Evolutionary conservation across 1,140 invertebrate genomes (phyloP).

Genomic region (Stenopsyche tienmushanensis): DNA sequence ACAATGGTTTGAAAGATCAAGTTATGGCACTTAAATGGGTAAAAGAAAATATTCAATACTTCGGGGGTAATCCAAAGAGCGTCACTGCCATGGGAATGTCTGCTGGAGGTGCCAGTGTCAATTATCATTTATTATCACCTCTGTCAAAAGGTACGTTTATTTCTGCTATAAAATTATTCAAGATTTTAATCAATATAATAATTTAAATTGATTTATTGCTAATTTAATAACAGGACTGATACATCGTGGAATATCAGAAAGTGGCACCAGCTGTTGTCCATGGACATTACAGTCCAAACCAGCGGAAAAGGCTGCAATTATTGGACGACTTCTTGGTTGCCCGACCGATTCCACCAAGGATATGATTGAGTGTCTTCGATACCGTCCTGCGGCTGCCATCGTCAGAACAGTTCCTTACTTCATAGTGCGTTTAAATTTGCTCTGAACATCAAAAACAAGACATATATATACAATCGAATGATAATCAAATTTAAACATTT

Average conservation of each 20-base stretch:
- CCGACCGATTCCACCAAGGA: slow-evolving; percentile 56
- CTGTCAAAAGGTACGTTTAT: slow-evolving; percentile 49
- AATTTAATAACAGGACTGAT: slow-evolving; percentile 58
- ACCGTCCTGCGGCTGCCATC: slow-evolving; percentile 59
- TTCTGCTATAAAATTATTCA: neutral
- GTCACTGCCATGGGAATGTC: slow-evolving; percentile 59
- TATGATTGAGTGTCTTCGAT: slow-evolving; percentile 72
- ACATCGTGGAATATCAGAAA: slow-evolving; percentile 73
- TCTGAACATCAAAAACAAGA: too few species aligned
- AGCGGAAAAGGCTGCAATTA: slow-evolving; percentile 63
- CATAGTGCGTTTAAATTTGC: slow-evolving; percentile 45
- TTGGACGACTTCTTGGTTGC: slow-evolving; percentile 71
- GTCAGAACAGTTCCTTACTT: slow-evolving; percentile 52
- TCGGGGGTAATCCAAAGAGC: slow-evolving; percentile 61
- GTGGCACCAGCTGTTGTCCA: slow-evolving; percentile 69
- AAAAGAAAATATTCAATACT: slow-evolving; percentile 57
- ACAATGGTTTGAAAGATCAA: slow-evolving; percentile 68
- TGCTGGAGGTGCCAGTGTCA: slow-evolving; percentile 60
- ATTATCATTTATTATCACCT: slow-evolving; percentile 65
- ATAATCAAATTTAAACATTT: neutral
- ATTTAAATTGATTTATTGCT: neutral
- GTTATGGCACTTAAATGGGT: slow-evolving; percentile 64
- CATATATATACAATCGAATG: too few species aligned
- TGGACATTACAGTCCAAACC: slow-evolving; percentile 72
- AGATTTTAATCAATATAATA: neutral